A percentile compares a stretch with the other conserved stretches of the same genome.
These are phyloP conservation scores for Geodia barretti DNA, from an alignment of 37 sponge, comb jelly and placozoan species.

Conservation along the genomic window DNA sequence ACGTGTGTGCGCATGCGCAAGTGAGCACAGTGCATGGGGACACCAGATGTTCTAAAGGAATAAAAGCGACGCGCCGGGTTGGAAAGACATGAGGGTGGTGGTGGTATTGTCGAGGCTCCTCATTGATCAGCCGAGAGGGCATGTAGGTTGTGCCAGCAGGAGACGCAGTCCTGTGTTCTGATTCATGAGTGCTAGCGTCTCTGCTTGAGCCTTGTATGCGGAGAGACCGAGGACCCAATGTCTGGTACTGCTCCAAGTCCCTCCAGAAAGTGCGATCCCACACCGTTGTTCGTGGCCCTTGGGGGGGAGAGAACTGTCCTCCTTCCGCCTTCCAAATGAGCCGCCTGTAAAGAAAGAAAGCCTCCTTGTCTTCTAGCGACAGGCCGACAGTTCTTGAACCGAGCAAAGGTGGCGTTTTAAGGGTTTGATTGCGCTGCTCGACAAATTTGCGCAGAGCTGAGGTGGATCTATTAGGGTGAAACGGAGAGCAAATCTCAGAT, in stretches of 20 bases:
- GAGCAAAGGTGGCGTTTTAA: background rate
- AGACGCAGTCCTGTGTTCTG: constrained; percentile 92
- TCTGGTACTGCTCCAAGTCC: constrained; percentile 86
- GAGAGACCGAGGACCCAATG: constrained; percentile 50
- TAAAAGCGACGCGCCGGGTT: too few species aligned
- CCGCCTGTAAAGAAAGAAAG: too few species aligned
- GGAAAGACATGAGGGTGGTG: constrained; percentile 81
- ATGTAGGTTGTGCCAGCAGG: constrained; percentile 95
- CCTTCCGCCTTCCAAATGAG: constrained; percentile 79
- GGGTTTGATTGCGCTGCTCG: constrained; percentile 34
- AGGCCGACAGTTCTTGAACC: background rate
- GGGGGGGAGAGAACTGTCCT: constrained; percentile 47
- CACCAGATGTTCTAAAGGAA: too few species aligned
- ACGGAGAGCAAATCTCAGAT: constrained; percentile 11
- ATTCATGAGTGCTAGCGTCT: constrained; percentile 72
- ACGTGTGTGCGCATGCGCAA: too few species aligned
- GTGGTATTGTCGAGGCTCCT: constrained; percentile 88
- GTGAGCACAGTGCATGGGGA: too few species aligned
- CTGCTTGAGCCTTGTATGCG: constrained; percentile 64
- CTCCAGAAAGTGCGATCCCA: constrained; percentile 70
- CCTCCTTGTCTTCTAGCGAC: constrained; percentile 18
- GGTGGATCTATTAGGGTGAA: constrained; percentile 85
- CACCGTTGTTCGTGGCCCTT: constrained; percentile 56
- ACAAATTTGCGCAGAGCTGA: constrained; percentile 62
- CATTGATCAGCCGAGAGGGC: constrained; percentile 79